Percentiles rank a stretch among this genome's conserved stretches.
Conservation (phyloP, 2,888 invertebrate genomes). For the Thereva nobilitata region DNA sequence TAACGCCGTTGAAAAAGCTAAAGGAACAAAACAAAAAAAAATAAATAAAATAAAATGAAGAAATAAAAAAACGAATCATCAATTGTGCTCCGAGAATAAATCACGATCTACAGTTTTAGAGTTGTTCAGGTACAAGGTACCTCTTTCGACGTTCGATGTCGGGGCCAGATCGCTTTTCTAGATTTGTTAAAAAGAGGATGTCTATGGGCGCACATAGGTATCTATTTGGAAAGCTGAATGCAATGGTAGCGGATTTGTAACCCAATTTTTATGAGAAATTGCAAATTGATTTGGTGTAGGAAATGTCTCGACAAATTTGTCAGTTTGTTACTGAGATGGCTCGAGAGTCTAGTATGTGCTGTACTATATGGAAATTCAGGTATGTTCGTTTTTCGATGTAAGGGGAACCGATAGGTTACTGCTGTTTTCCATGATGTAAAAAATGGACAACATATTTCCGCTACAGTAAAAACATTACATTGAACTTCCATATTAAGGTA, state of each 20-base stretch:
- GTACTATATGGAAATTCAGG: too few relatives aligned
- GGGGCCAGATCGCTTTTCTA: conserved; percentile 33
- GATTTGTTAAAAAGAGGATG: conserved; percentile 34
- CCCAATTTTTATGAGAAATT: too few relatives aligned
- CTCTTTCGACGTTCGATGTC: conserved; percentile 22
- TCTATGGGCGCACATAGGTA: conserved; percentile 20
- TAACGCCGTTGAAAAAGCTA: conserved; percentile 17
- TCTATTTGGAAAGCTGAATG: conserved; percentile 4
- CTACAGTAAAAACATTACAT: too few relatives aligned
- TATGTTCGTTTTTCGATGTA: too few relatives aligned
- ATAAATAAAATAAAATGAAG: neutral
- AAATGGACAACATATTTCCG: too few relatives aligned
- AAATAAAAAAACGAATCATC: conserved; percentile 30
- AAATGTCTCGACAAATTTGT: too few relatives aligned
- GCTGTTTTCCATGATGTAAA: too few relatives aligned
- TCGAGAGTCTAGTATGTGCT: too few relatives aligned
- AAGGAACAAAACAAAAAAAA: neutral
- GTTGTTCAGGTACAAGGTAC: conserved; percentile 15
- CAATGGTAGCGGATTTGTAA: neutral
- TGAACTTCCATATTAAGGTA: too few relatives aligned
- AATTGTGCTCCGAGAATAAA: conserved; percentile 34
- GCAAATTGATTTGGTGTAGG: too few relatives aligned
- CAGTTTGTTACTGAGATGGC: too few relatives aligned
- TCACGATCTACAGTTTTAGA: conserved; percentile 36
- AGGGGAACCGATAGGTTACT: too few relatives aligned